These are phyloP conservation scores for Alethe diademata DNA, from an alignment of 2,113 vertebrate species.

Conservation along the genomic window DNA sequence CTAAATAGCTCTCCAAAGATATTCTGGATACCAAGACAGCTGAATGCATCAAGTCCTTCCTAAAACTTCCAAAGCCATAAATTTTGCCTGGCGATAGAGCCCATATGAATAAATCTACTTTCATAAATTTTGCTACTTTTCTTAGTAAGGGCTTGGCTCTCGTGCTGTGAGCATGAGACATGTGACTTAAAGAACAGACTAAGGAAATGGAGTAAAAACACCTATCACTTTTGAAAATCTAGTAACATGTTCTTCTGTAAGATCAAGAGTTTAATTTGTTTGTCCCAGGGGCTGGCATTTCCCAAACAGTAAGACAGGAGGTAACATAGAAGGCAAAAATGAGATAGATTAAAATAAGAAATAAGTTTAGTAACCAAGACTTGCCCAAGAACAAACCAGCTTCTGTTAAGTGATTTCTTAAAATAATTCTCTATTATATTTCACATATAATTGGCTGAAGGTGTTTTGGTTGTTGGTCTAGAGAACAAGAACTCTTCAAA, in stretches of 20 bases:
- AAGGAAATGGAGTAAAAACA: neutral
- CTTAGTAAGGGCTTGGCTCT: neutral
- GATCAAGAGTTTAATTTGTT: neutral
- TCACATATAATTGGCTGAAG: neutral
- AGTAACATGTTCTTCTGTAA: rapidly evolving
- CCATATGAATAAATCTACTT: neutral
- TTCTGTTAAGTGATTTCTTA: neutral
- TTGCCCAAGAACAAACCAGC: neutral
- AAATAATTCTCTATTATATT: neutral
- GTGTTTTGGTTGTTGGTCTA: neutral
- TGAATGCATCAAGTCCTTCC: neutral
- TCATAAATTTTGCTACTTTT: neutral
- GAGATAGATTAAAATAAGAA: neutral
- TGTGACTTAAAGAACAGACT: neutral
- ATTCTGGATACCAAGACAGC: neutral
- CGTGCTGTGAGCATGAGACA: rapidly evolving
- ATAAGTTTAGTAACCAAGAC: neutral
- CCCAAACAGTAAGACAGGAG: neutral
- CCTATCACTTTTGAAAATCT: neutral
- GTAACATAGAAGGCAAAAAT: neutral
- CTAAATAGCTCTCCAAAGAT: neutral
- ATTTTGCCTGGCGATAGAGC: neutral
- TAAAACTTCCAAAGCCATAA: neutral
- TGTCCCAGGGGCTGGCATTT: neutral
- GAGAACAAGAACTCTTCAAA: neutral